A percentile compares a stretch with the other conserved stretches of the same genome.
Evolutionary conservation across 2,888 invertebrate species (phyloP).

Genomic region (Linyphia triangularis): DNA sequence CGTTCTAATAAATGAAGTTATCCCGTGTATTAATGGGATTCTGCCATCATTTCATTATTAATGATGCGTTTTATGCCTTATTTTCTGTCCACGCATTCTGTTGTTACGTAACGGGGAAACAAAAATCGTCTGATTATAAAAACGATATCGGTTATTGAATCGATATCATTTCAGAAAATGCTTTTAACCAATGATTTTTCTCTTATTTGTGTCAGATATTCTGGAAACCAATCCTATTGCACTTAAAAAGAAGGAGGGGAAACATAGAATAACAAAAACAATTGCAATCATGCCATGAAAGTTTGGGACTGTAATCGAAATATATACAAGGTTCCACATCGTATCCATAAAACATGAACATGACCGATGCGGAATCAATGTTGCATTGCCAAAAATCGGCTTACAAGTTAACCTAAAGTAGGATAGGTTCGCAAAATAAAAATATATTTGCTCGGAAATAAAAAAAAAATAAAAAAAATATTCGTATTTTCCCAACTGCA

Average conservation of each 20-base stretch:
- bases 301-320: conserved; percentile 33
- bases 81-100: not conserved
- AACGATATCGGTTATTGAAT: conserved; percentile 57
- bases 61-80: conserved; percentile 13
- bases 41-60: conserved; percentile 7
- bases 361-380: conserved; percentile 9
- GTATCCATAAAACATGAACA: conserved; percentile 63
- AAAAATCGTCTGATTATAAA: conserved; percentile 55
- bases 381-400: conserved; percentile 1
- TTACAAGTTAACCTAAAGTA: conserved; percentile 35
- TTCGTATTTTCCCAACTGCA: not conserved
- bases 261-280: not conserved
- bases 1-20: conserved; percentile 4
- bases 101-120: not conserved
- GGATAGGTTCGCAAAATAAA: conserved; percentile 13
- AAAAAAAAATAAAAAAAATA: not conserved
- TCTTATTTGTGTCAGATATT: conserved; percentile 32
- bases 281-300: conserved; percentile 8
- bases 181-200: conserved; percentile 37
- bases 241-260: conserved; percentile 11
- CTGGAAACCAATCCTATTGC: conserved; percentile 35
- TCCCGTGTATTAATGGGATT: conserved; percentile 20
- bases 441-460: not conserved
- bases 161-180: conserved; percentile 43
- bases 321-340: conserved; percentile 7